Conservation (phyloP, 1,140 invertebrate species). For the Drosophila lowei region DNA sequence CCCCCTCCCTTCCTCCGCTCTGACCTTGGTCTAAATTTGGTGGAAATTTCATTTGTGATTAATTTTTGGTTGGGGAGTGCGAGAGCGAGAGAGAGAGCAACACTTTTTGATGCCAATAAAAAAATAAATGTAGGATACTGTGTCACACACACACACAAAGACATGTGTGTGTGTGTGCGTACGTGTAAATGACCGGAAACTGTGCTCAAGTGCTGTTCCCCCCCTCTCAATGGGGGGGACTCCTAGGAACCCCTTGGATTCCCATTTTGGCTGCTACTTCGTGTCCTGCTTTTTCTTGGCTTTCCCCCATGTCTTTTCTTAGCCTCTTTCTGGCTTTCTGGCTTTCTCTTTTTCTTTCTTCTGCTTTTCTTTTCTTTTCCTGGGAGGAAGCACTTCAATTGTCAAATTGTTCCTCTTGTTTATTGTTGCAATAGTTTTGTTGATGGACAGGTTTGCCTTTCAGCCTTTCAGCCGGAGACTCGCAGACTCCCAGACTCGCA, state of each 20-base stretch:
- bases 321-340: not conserved
- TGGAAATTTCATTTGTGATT: not conserved
- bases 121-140: conserved; percentile 81
- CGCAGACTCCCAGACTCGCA: not conserved
- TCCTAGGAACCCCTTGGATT: too few relatives aligned
- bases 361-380: conserved; percentile 13
- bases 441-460: conserved; percentile 75
- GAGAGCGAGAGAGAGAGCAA: too few relatives aligned
- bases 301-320: not conserved
- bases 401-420: conserved; percentile 79
- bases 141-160: conserved; percentile 51
- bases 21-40: conserved; percentile 40
- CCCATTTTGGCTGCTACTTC: not conserved
- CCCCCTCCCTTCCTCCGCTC: not conserved
- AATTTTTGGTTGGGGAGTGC: not conserved
- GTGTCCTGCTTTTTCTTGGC: conserved; percentile 4
- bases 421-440: conserved; percentile 80
- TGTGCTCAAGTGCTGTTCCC: conserved; percentile 74
- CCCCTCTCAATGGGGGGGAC: not conserved
- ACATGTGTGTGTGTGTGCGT: conserved; percentile 51
- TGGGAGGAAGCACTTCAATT: conserved; percentile 74
- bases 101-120: conserved; percentile 59
- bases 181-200: conserved; percentile 81
- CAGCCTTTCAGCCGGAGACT: conserved; percentile 3
- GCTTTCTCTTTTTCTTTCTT: conserved; percentile 14